A percentile compares a stretch with the other conserved stretches of the same genome.
These are phyloP conservation scores for Sebastes cheni DNA, from an alignment of 2,797 vertebrate genomes.

Conservation along the genomic window DNA sequence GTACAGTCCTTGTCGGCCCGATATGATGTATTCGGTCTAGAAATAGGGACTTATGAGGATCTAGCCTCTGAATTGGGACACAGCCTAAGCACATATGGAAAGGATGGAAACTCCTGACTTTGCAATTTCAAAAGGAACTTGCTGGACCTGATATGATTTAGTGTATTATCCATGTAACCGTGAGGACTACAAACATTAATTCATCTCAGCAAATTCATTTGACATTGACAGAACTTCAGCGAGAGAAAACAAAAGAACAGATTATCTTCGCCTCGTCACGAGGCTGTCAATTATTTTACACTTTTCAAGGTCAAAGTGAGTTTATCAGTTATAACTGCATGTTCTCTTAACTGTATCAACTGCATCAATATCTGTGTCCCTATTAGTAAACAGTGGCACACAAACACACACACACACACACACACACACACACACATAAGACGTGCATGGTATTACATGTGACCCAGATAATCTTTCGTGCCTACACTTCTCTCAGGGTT, in stretches of 20 bases:
- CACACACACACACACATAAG: not conserved
- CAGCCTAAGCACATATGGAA: not conserved
- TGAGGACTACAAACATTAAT: not conserved
- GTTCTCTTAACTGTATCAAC: not conserved
- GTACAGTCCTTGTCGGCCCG: not conserved
- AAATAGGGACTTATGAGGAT: not conserved
- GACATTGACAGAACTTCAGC: not conserved
- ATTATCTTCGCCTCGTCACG: not conserved
- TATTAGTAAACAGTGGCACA: not conserved
- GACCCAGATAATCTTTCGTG: constrained; percentile 61
- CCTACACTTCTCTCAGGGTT: constrained; percentile 30
- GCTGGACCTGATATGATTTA: not conserved
- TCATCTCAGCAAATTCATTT: not conserved
- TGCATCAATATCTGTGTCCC: not conserved
- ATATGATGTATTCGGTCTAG: not conserved
- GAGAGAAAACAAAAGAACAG: not conserved
- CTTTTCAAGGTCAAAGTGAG: not conserved
- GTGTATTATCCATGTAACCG: not conserved
- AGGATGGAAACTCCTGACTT: constrained; percentile 7
- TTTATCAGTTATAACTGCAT: not conserved
- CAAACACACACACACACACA: not conserved
- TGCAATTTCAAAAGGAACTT: not conserved
- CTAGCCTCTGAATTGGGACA: constrained; percentile 17
- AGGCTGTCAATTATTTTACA: not conserved
- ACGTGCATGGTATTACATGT: constrained; percentile 4